Evolutionary conservation across 2,888 invertebrate genomes (phyloP).

Genomic region (Drosophila subsilvestris): DNA sequence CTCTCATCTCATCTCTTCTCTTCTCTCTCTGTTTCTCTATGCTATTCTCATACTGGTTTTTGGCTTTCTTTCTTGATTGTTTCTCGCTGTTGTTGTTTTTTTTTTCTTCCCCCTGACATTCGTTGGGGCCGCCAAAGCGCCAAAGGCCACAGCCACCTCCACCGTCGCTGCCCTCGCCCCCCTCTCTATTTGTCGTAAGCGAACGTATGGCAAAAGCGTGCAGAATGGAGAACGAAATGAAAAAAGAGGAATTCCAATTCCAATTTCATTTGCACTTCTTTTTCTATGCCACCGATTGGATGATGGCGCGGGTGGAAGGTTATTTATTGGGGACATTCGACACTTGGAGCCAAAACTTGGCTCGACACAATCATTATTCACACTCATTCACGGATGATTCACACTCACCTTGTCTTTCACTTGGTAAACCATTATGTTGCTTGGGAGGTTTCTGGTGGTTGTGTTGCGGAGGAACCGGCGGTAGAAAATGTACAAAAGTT

Average conservation of each 20-base stretch:
- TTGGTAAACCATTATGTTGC: slow-evolving; percentile 77
- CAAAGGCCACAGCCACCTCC: not conserved
- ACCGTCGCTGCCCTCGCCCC: not conserved
- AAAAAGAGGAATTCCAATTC: slow-evolving; percentile 5
- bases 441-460: slow-evolving; percentile 52
- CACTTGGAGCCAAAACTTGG: slow-evolving; percentile 4
- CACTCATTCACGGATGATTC: not conserved
- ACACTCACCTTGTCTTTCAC: slow-evolving; percentile 80
- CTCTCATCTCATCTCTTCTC: not conserved
- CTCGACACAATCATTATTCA: not conserved
- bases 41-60: slow-evolving; percentile 46
- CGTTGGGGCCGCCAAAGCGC: not conserved
- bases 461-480: slow-evolving; percentile 53
- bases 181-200: not conserved
- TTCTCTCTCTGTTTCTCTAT: not conserved
- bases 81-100: not conserved
- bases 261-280: slow-evolving; percentile 4
- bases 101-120: not conserved
- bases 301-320: slow-evolving; percentile 4
- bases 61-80: slow-evolving; percentile 22
- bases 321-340: not conserved
- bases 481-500: slow-evolving; percentile 40
- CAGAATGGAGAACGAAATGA: slow-evolving; percentile 1
- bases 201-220: slow-evolving; percentile 17
- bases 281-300: slow-evolving; percentile 2